Evolutionary conservation across 2,888 invertebrate genomes (phyloP), one percentile per base, ranked within the genome.

Genomic region (Nycteola revayana): DNA sequence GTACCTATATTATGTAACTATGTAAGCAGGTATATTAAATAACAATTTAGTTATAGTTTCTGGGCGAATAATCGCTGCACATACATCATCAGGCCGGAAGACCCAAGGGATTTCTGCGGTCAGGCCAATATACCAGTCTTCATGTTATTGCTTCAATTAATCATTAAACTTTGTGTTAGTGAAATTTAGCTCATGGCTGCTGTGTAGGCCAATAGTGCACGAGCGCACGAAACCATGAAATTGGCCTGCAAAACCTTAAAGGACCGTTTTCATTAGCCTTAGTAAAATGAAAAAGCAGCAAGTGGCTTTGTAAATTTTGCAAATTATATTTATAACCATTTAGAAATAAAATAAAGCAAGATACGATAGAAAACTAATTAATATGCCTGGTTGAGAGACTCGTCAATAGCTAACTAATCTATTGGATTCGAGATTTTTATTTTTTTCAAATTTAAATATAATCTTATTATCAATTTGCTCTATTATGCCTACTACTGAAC

Each of bases 101-200:
- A 43, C 59, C 46, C 50, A 31, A 39, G 39, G 45, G 54, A 51
- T 56, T 45, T 48, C 49, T 41, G 38, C 46, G 47, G 52, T 45
- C 49, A 65, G 62, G 71, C 76, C 75, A 73, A 75, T 73, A 65
- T 79, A 67, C 62, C 69, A 74, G 72, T 72, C 71, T 74, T 74
- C 77, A 70, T 76, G 74, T 79, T 83, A 88, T 86, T 85, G 75
- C 80, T 66, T 70, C 80, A 84, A 87, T 88, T 87, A 87, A 88
- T 88, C 88, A 87, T 82, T 21, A 21, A 88, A 88, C 72, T 87
- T 86, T 77, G 81, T 75, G 79, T 75, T 81, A 84, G 81, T 83
- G 81, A 84, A 85, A 88, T 86, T 86, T 78, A 81, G 78, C 77
- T 67, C 66, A 75, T 70, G 69, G 69, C 64, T 69, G 62, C 67